Conservation (phyloP, 2,888 invertebrate genomes). For the Microplitis manilae region DNA sequence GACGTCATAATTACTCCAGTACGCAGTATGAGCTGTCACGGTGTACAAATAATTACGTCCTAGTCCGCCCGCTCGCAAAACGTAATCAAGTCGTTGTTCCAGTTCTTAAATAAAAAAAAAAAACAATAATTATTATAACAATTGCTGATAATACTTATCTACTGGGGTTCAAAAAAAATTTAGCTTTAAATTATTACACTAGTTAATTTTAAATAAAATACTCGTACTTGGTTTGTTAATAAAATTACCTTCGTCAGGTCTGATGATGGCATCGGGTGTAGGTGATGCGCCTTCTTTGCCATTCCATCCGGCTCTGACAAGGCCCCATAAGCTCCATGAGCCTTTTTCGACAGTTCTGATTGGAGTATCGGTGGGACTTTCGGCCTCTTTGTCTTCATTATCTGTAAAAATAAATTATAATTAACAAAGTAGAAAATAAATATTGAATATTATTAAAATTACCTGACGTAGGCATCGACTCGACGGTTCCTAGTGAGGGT, state of each 20-base stretch:
- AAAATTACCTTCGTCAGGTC: slow-evolving; percentile 69
- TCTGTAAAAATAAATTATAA: slow-evolving; percentile 19
- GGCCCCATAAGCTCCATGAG: slow-evolving; percentile 71
- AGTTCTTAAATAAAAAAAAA: slow-evolving; percentile 69
- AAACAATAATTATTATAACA: slow-evolving; percentile 8
- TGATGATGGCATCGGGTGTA: slow-evolving; percentile 66
- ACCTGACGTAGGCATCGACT: slow-evolving; percentile 63
- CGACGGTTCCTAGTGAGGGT: slow-evolving; percentile 62
- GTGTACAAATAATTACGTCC: slow-evolving; percentile 76
- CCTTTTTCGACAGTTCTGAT: slow-evolving; percentile 61
- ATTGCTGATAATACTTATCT: slow-evolving; percentile 27
- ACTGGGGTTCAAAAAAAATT: background rate
- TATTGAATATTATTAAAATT: slow-evolving; percentile 22
- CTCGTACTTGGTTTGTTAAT: background rate
- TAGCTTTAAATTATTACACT: background rate
- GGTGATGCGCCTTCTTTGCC: slow-evolving; percentile 68
- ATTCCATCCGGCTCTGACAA: slow-evolving; percentile 70
- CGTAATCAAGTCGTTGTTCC: slow-evolving; percentile 76
- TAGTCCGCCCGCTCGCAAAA: slow-evolving; percentile 75
- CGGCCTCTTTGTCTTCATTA: slow-evolving; percentile 61
- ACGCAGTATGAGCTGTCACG: slow-evolving; percentile 77
- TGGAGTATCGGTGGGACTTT: slow-evolving; percentile 60
- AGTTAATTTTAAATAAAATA: background rate
- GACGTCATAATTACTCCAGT: slow-evolving; percentile 78
- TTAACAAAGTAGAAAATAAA: slow-evolving; percentile 17